Evolutionary conservation across 2,888 invertebrate genomes (phyloP).

Genomic region (Trichopoda pennipes): DNA sequence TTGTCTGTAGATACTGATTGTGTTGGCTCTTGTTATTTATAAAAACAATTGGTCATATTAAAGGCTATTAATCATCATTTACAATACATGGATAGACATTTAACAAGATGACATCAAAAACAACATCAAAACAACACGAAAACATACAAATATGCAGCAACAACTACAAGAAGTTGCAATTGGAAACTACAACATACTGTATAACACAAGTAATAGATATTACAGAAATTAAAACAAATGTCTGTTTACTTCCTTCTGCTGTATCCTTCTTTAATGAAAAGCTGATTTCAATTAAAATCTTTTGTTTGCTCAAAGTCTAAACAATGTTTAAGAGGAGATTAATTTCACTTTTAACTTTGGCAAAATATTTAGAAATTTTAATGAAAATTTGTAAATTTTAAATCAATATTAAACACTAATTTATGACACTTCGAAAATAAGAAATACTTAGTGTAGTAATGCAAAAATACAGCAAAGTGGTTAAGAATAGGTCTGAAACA

Average conservation of each 20-base stretch:
- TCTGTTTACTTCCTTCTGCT: conserved; percentile 7
- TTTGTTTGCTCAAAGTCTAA: conserved; percentile 3
- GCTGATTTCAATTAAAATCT: conserved; percentile 11
- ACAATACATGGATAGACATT: conserved; percentile 70
- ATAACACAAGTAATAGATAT: conserved; percentile 39
- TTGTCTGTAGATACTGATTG: conserved; percentile 18
- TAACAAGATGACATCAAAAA: conserved; percentile 65
- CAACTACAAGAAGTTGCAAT: conserved; percentile 8
- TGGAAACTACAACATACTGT: conserved; percentile 38
- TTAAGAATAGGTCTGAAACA: no score
- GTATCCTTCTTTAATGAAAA: background rate
- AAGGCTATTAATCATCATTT: conserved; percentile 79
- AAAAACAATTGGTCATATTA: conserved; percentile 71
- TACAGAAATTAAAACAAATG: conserved; percentile 18
- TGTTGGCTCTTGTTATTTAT: conserved; percentile 55
- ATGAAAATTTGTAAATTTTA: background rate
- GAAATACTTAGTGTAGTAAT: no score
- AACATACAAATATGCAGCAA: conserved; percentile 5
- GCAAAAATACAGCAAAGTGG: no score
- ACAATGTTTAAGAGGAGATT: background rate
- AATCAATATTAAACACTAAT: background rate
- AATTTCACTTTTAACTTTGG: background rate
- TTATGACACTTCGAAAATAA: no score
- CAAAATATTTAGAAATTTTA: background rate
- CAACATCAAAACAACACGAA: conserved; percentile 52